These are phyloP conservation scores for Ginglymostoma cirratum DNA, from an alignment of 2,113 vertebrate genomes.

Conservation along the genomic window DNA sequence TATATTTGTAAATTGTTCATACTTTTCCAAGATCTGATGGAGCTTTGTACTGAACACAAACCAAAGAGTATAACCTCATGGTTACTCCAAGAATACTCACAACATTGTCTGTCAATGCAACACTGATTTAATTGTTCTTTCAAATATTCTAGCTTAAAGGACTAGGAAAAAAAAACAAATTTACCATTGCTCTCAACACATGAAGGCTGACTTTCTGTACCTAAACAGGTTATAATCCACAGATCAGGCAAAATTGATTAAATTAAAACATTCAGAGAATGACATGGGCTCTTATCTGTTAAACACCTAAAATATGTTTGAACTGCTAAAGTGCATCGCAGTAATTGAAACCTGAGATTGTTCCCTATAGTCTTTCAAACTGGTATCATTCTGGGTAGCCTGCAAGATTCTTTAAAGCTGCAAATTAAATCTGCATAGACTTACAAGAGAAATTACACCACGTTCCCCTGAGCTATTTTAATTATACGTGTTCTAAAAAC, in stretches of 20 bases:
- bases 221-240: background rate
- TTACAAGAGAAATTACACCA: constrained; percentile 76
- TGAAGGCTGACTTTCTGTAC: background rate
- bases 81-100: background rate
- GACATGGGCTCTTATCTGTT: constrained; percentile 27
- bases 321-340: background rate
- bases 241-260: background rate
- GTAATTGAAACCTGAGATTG: constrained; percentile 36
- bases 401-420: constrained; percentile 46
- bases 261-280: constrained; percentile 31
- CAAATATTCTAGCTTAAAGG: background rate
- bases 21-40: background rate
- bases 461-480: constrained; percentile 73
- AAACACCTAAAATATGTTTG: constrained; percentile 27
- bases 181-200: background rate
- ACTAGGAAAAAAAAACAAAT: background rate
- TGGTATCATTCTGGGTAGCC: constrained; percentile 14
- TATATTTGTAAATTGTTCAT: background rate
- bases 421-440: constrained; percentile 77
- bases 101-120: too few species aligned
- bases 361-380: constrained; percentile 36
- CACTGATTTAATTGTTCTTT: background rate
- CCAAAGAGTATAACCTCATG: background rate
- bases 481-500: constrained; percentile 69
- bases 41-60: background rate